A percentile compares a stretch with the other conserved stretches of the same genome.
Evolutionary conservation across 2,888 invertebrate genomes (phyloP).

Genomic region (Incurvaria masculella): DNA sequence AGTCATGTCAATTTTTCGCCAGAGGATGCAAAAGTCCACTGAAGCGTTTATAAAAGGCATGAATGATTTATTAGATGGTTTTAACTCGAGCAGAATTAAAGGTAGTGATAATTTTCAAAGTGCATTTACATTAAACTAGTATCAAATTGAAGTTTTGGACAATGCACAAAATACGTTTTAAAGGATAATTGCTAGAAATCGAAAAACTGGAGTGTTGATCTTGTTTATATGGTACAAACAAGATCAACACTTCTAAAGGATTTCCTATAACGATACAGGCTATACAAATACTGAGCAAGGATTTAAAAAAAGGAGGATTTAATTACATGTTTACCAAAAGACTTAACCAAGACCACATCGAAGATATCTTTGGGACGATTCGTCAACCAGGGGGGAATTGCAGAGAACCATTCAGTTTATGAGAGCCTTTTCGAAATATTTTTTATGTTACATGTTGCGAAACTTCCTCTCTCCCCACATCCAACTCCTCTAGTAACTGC

Average conservation of each 20-base stretch:
- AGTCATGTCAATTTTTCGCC: constrained; percentile 6
- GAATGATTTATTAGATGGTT: constrained; percentile 11
- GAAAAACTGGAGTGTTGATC: constrained; percentile 5
- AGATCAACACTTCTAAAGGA: constrained; percentile 10
- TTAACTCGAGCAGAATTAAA: constrained; percentile 12
- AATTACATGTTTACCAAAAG: constrained; percentile 6
- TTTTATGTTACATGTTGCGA: constrained; percentile 11
- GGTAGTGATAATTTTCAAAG: constrained; percentile 8
- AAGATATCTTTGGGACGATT: constrained; percentile 6
- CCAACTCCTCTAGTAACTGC: constrained; percentile 8
- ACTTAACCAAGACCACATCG: constrained; percentile 9
- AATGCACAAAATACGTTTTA: constrained; percentile 9
- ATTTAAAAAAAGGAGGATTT: constrained; percentile 7
- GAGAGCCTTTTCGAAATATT: constrained; percentile 12
- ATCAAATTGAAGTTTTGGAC: constrained; percentile 7
- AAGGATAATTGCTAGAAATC: constrained; percentile 3
- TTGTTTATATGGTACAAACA: constrained; percentile 8
- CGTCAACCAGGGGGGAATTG: constrained; percentile 10
- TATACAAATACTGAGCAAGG: constrained; percentile 8
- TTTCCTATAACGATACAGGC: constrained; percentile 11
- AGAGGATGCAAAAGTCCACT: constrained; percentile 12
- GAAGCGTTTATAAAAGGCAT: constrained; percentile 10
- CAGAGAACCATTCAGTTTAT: constrained; percentile 9
- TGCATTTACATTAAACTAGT: constrained; percentile 5
- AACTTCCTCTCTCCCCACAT: constrained; percentile 8